Evolutionary conservation across 1,140 invertebrate genomes (phyloP).

Genomic region (Drosophila gunungcola): DNA sequence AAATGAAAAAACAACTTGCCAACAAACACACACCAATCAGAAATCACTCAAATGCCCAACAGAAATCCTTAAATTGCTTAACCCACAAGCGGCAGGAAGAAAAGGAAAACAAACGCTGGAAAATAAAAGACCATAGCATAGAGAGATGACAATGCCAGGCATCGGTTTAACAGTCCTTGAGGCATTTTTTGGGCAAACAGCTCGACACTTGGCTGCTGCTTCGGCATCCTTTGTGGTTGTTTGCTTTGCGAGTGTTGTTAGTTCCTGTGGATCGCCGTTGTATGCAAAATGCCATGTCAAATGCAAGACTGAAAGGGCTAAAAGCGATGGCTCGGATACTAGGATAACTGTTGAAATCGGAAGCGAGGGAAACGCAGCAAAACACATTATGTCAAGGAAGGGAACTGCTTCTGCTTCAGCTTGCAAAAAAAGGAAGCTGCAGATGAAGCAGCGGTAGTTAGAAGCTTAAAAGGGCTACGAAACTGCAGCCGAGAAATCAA

Average conservation of each 20-base stretch:
- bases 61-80: constrained; percentile 60
- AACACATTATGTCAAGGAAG: constrained; percentile 69
- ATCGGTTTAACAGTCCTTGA: constrained; percentile 52
- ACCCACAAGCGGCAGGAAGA: constrained; percentile 25
- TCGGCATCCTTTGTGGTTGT: constrained; percentile 62
- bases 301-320: constrained; percentile 57
- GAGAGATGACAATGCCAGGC: constrained; percentile 40
- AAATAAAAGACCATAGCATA: constrained; percentile 12
- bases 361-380: constrained; percentile 38
- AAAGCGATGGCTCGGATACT: constrained; percentile 1
- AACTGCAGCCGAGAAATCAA: constrained; percentile 54
- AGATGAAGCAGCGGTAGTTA: constrained; percentile 58
- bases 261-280: constrained; percentile 40
- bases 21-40: constrained; percentile 32
- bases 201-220: constrained; percentile 71
- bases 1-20: constrained; percentile 1
- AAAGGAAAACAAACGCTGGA: constrained; percentile 27
- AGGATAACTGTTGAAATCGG: neutral
- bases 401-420: constrained; percentile 1
- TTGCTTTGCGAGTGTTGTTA: constrained; percentile 33
- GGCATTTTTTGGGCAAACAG: constrained; percentile 68
- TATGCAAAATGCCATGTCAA: constrained; percentile 66
- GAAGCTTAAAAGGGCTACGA: constrained; percentile 64
- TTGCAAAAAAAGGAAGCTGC: constrained; percentile 29
- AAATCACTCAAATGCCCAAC: constrained; percentile 46